Base-by-base conservation (phyloP, 2,113 vertebrate species). In the Setophaga petechia region DNA sequence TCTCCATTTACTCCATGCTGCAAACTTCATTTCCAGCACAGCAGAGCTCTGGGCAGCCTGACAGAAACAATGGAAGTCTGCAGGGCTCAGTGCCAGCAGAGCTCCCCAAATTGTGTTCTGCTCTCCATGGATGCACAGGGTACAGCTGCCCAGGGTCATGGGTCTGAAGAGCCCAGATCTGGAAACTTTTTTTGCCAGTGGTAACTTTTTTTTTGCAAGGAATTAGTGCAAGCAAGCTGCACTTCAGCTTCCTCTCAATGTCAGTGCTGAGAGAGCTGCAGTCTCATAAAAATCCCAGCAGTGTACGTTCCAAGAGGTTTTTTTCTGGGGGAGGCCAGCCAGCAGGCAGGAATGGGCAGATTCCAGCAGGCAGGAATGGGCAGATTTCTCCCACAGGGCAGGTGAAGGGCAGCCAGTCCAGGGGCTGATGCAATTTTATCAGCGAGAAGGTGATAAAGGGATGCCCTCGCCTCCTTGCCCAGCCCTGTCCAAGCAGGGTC, bases 41-140 rank as follows among this genome's bases (percentile, higher is more conserved):
- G 25, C 39, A 91, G 57, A 75, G 47, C 47, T 82, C 71, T 59
- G 15, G 68, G 13, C 10, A 89, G 27, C n/a, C 62, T 31, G n/a
- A 4, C 1, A 6, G 44, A 74, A 63, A 16, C 4, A 3, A 31
- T 47, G 30, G 62, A n/a, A 72, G 39, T 11, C 28, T 43, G 14
- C 41, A 87, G 43, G 30, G 35, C 39, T 87, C 27, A 39, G 51
- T 9, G 7, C 18, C 0, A 3, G 86, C 4, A 5, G 21, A 58
- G 14, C 12, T 89, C 57, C 76, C 62, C 13, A 44, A 30, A 68
- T 12, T 0, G 0, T 0, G 1, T 19, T 51, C 41, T 74, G 15
- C 15, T 73, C 54, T 41, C 33, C 23, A 7, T 2, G 8, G 33
- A 4, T 47, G 27, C 25, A 16, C 19, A 1, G 5, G 37, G 20